A percentile compares a stretch with the other conserved stretches of the same genome.
phyloP scores from a whole-genome alignment of 1,140 invertebrate species.

The Pinna nobilis region DNA sequence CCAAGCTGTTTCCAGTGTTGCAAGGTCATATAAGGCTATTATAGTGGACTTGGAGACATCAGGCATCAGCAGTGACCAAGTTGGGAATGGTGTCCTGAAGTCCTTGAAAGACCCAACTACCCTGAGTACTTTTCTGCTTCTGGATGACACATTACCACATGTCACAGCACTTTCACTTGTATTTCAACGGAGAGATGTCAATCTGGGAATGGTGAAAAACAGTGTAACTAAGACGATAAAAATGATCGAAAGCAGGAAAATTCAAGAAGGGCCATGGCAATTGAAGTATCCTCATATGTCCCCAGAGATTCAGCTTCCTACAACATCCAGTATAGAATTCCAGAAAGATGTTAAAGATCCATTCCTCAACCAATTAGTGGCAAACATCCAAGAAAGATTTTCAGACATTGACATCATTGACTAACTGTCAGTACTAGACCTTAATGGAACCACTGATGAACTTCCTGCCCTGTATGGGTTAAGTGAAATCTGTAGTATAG shows the following conservation, averaged over 20 bases:
- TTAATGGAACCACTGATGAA: background rate
- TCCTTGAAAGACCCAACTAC: slow-evolving; percentile 19
- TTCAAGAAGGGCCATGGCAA: slow-evolving; percentile 23
- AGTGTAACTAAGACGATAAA: slow-evolving; percentile 16
- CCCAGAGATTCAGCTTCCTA: background rate
- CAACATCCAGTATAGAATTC: background rate
- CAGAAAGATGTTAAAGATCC: background rate
- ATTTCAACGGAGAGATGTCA: slow-evolving; percentile 25
- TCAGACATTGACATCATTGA: slow-evolving; percentile 25
- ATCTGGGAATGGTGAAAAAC: slow-evolving; percentile 14
- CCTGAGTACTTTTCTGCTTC: slow-evolving; percentile 5
- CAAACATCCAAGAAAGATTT: slow-evolving; percentile 22
- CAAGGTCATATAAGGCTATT: slow-evolving; percentile 6
- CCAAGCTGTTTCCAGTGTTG: slow-evolving; percentile 23
- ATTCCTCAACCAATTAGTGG: slow-evolving; percentile 16
- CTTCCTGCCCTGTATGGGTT: slow-evolving; percentile 21
- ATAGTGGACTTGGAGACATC: slow-evolving; percentile 21
- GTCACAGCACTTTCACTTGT: slow-evolving; percentile 17
- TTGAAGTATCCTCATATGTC: slow-evolving; percentile 3
- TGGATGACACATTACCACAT: slow-evolving; percentile 36
- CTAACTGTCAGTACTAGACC: slow-evolving; percentile 16
- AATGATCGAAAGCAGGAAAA: slow-evolving; percentile 4
- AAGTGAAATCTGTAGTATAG: slow-evolving; percentile 11
- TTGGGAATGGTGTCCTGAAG: slow-evolving; percentile 32
- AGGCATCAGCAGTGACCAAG: slow-evolving; percentile 5